Conservation (phyloP, 2,113 vertebrate genomes). For the Phyllostomus discolor region DNA sequence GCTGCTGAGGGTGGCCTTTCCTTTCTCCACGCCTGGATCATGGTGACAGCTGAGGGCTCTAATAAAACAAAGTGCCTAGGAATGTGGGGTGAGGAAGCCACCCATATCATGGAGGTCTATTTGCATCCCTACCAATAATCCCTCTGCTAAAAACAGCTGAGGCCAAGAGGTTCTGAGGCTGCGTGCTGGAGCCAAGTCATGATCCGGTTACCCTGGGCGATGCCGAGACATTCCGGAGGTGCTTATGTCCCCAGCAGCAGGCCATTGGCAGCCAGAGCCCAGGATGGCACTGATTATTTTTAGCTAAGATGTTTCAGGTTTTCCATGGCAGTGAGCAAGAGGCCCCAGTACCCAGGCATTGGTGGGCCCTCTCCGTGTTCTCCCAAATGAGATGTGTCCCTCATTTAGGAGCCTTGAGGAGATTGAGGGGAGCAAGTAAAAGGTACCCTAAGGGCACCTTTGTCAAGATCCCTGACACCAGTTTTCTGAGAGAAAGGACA, state of each 20-base stretch:
- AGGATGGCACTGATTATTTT: slow-evolving; percentile 69
- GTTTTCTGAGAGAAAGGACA: background rate
- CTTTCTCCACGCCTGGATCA: background rate
- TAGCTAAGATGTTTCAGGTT: slow-evolving; percentile 28
- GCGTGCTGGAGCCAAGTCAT: background rate
- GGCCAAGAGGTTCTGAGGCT: background rate
- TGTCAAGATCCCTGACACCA: background rate
- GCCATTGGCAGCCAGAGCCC: background rate
- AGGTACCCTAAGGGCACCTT: background rate
- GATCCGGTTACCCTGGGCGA: slow-evolving; percentile 56
- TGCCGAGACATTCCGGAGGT: slow-evolving; percentile 73
- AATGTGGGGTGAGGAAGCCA: background rate
- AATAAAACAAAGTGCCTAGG: background rate
- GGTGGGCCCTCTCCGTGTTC: background rate
- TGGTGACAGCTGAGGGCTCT: slow-evolving; percentile 58
- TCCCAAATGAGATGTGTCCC: background rate
- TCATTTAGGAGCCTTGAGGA: background rate
- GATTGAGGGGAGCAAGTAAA: background rate
- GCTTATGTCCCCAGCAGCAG: background rate
- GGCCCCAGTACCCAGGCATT: background rate
- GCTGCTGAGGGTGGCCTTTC: background rate
- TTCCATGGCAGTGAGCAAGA: background rate
- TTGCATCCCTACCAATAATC: slow-evolving; percentile 21
- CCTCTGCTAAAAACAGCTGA: slow-evolving; percentile 39
- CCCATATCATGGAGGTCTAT: background rate